These are phyloP conservation scores for Furnarius figulus DNA, from an alignment of 2,113 vertebrate species.

Conservation along the genomic window DNA sequence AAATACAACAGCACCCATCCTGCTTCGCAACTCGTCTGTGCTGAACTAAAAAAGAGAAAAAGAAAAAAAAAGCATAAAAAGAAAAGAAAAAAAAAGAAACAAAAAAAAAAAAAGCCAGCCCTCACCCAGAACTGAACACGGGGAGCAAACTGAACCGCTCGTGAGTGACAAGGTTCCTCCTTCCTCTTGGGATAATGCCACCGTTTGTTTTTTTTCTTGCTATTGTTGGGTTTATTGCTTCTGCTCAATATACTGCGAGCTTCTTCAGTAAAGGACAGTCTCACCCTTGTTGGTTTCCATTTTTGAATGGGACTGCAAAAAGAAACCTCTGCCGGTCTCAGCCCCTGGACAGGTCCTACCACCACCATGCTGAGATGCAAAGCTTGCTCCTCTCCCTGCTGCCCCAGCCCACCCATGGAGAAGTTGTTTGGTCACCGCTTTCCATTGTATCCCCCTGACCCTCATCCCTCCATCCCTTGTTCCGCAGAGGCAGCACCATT, in stretches of 20 bases:
- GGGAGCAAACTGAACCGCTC: slow-evolving; percentile 69
- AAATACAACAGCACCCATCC: slow-evolving; percentile 64
- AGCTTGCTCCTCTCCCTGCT: slow-evolving; percentile 7
- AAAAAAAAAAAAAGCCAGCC: not conserved
- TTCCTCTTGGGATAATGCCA: slow-evolving; percentile 64
- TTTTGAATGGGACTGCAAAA: slow-evolving; percentile 32
- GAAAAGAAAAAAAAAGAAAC: not conserved
- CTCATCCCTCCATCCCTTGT: not conserved
- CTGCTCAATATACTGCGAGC: slow-evolving; percentile 73
- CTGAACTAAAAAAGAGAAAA: slow-evolving; percentile 41
- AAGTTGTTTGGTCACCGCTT: slow-evolving; percentile 47
- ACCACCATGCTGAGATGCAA: slow-evolving; percentile 5
- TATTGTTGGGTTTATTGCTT: slow-evolving; percentile 71
- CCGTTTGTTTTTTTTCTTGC: slow-evolving; percentile 65
- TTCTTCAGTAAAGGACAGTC: slow-evolving; percentile 70
- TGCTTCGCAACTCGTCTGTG: slow-evolving; percentile 70
- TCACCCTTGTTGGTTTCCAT: slow-evolving; percentile 44
- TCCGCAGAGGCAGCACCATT: not conserved
- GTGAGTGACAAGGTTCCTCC: slow-evolving; percentile 65
- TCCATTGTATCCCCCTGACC: not conserved
- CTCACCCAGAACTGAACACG: slow-evolving; percentile 58
- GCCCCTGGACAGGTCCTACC: not conserved
- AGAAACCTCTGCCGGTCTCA: slow-evolving; percentile 27
- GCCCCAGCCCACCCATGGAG: slow-evolving; percentile 15
- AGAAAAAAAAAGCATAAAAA: not conserved